Conservation (phyloP, 2,797 vertebrate species). For the Karalla daura region DNA sequence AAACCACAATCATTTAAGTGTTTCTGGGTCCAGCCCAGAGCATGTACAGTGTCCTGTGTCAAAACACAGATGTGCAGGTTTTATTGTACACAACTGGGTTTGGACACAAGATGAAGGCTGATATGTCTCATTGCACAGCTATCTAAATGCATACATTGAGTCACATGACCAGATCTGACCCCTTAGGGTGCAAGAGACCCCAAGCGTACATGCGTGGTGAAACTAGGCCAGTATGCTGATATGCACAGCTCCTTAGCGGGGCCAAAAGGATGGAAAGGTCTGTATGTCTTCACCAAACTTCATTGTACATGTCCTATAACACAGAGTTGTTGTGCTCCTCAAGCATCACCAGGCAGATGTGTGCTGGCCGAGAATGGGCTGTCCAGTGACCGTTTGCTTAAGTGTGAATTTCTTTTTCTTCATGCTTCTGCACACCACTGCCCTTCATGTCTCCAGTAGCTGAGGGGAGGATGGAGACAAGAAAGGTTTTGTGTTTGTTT, state of each 20-base stretch:
- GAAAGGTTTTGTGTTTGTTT: slow-evolving; percentile 61
- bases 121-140: slow-evolving; percentile 4
- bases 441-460: slow-evolving; percentile 20
- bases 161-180: slow-evolving; percentile 37
- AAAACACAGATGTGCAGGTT: neutral
- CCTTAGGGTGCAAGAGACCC: slow-evolving; percentile 34
- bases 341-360: no score
- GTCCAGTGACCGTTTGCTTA: slow-evolving; percentile 6
- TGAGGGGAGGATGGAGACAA: neutral
- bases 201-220: slow-evolving; percentile 8
- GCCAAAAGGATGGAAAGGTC: no score
- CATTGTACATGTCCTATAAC: no score
- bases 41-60: neutral
- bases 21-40: neutral
- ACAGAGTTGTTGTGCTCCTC: no score
- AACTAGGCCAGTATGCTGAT: slow-evolving; percentile 44
- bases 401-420: neutral
- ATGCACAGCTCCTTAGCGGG: no score
- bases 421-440: neutral
- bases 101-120: slow-evolving; percentile 33
- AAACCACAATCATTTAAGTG: no score
- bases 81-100: neutral
- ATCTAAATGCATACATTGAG: slow-evolving; percentile 29
- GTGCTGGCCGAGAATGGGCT: no score
- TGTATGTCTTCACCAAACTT: no score